Conservation (phyloP, 2,113 vertebrate species). For the Alligator sinensis region DNA sequence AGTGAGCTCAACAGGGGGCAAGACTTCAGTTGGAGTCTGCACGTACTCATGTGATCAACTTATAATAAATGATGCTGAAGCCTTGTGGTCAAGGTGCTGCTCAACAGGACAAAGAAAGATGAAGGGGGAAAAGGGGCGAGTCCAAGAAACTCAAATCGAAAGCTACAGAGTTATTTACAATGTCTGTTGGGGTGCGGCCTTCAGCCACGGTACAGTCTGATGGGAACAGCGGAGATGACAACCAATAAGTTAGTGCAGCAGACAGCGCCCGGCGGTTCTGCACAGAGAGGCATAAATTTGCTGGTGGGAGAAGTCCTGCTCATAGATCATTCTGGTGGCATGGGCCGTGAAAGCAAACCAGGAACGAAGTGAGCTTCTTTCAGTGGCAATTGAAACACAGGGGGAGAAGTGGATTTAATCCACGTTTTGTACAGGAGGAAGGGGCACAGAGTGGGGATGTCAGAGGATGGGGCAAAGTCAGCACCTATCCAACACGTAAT, state of each 20-base stretch:
- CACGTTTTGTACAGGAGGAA: background rate
- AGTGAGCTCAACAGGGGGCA: background rate
- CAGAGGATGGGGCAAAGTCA: background rate
- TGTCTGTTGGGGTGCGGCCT: fast-evolving
- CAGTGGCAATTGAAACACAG: background rate
- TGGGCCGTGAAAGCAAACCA: background rate
- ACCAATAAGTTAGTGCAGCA: background rate
- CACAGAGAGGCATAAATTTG: background rate
- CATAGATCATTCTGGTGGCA: background rate
- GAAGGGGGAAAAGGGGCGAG: background rate
- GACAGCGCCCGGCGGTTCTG: no score
- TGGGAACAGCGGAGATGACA: background rate
- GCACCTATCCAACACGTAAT: background rate
- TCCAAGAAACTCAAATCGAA: background rate
- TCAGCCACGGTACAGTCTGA: background rate
- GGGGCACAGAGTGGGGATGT: no score
- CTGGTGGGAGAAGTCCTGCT: background rate
- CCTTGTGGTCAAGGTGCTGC: fast-evolving
- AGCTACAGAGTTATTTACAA: background rate
- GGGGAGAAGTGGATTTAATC: background rate
- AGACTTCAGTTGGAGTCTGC: background rate
- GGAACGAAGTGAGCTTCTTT: background rate
- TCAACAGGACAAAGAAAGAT: background rate
- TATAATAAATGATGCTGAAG: background rate
- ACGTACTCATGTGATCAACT: background rate